A percentile compares a stretch with the other conserved stretches of the same genome.
These are phyloP conservation scores for Caerostris extrusa DNA, from an alignment of 1,140 invertebrate genomes.

Conservation along the genomic window DNA sequence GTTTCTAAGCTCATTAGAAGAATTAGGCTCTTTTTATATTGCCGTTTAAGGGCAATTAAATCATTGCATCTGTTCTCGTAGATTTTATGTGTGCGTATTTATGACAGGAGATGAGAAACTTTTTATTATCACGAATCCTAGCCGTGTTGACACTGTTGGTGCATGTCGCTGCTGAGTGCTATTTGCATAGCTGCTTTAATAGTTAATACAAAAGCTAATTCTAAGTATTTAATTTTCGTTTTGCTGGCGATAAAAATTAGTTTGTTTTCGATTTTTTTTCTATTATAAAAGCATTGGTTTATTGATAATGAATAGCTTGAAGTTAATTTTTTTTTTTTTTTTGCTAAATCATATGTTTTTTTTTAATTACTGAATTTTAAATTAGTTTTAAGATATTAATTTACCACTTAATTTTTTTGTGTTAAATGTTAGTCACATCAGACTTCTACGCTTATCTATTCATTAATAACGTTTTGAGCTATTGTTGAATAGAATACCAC, in stretches of 20 bases:
- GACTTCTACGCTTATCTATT: no score
- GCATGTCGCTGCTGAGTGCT: conserved; percentile 16
- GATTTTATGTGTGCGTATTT: conserved; percentile 50
- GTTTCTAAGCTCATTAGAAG: background rate
- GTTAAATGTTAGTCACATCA: no score
- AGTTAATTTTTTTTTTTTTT: no score
- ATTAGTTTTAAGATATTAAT: no score
- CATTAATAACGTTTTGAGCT: no score
- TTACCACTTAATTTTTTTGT: no score
- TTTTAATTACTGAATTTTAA: no score
- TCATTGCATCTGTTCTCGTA: conserved; percentile 16
- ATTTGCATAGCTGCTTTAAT: conserved; percentile 50
- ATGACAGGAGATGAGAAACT: conserved; percentile 49
- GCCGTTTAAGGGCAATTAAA: conserved; percentile 19
- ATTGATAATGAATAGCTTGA: no score
- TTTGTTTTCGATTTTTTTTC: no score
- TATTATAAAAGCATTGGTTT: no score
- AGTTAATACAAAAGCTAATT: conserved; percentile 6
- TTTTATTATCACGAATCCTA: conserved; percentile 47
- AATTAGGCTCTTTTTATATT: conserved; percentile 18
- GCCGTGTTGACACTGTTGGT: conserved; percentile 62
- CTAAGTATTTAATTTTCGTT: conserved; percentile 34
- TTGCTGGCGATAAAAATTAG: background rate
- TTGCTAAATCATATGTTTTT: no score
- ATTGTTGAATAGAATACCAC: no score